Base-by-base conservation (phyloP, 92 coral and sea anemone genomes). In the Epizoanthus fatuus region DNA sequence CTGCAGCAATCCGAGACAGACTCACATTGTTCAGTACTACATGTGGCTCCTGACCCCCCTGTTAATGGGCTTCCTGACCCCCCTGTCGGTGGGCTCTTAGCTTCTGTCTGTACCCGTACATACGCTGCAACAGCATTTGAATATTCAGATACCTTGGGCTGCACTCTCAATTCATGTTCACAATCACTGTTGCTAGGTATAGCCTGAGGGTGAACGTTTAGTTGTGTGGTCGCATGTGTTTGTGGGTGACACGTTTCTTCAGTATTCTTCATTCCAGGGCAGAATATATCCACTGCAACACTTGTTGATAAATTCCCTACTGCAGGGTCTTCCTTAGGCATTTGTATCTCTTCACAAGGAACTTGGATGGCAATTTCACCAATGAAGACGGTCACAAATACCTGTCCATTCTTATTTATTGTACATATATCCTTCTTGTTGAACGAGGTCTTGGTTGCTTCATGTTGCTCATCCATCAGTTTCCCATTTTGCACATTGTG, bases 291-390 rank as follows among this genome's bases (percentile, higher is more conserved):
- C 40, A 52, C 29, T 39, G 59, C 68, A 19, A 0, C 13, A 59
- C 4, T 6, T 59, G 60, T 15, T 35, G 42, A 1, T n/a, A 35
- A 35, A 57, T 3, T 72, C 45, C 42, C 35, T 4, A 5, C 52
- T n/a, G 44, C 39, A 62, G 42, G 12, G 25, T 11, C 44, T 72
- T 71, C 72, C 17, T 52, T 70, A 0, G 40, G 22, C 7, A 14
- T 5, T 5, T 16, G 10, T 29, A 39, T 20, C 47, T 60, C 55
- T 53, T 90, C 85, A 53, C 91, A 81, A 4, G 98, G 98, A 13
- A 96, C 98, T 38, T 74, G 81, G 52, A 96, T 96, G 9, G 91
- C 74, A 49, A 96, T 87, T 87, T 96, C 98, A 0, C 98, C 98
- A 14, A 96, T 83, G 49, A 79, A 81, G 17, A 96, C 87, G 13